Evolutionary conservation across 2,888 invertebrate species (phyloP), one percentile per base, ranked within the genome.

Genomic region (Anaspis maculata): DNA sequence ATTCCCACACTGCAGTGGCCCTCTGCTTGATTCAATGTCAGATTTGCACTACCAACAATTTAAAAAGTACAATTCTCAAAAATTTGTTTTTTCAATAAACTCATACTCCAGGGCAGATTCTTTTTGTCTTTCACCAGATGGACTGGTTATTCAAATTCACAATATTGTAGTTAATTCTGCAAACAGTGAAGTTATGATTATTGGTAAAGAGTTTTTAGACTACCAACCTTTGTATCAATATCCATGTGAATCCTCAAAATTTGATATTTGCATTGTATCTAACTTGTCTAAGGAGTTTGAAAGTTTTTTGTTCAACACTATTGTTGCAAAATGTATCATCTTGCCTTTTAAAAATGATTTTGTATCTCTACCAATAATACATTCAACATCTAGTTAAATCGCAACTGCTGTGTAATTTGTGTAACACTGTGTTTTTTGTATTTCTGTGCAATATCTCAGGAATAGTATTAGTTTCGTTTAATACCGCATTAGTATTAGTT

Each of bases 291-390:
- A 19, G 7, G 7, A 19, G 7, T 7, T 19, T 7, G 19, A 19
- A 7, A n/a, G n/a, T n/a, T n/a, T 19, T 19, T 7, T 19, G 19
- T 5, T 7, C 19, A 19, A 19, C 6, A 9, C 10, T 14, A 31
- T 31, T 6, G 3, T 24, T 3, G 3, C 24, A 25, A 30, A 22
- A 35, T 30, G 25, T 16, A 12, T 32, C 14, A 21, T 31, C 11
- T 16, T 35, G 14, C 26, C 26, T 10, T 13, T 35, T 16, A 13
- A 32, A n/a, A 15, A 13, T 16, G 30, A 10, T 5, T 30, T 19
- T 25, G 24, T 30, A 16, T 23, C 35, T 29, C 25, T 25, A 9
- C 19, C 30, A n/a, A 25, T 35, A 13, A 24, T 25, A 6, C 26
- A 25, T 19, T n/a, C n/a, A n/a, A n/a, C n/a, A n/a, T n/a, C n/a